Conservation (phyloP, 2,888 invertebrate species). For the Tricholauxania praeusta region DNA sequence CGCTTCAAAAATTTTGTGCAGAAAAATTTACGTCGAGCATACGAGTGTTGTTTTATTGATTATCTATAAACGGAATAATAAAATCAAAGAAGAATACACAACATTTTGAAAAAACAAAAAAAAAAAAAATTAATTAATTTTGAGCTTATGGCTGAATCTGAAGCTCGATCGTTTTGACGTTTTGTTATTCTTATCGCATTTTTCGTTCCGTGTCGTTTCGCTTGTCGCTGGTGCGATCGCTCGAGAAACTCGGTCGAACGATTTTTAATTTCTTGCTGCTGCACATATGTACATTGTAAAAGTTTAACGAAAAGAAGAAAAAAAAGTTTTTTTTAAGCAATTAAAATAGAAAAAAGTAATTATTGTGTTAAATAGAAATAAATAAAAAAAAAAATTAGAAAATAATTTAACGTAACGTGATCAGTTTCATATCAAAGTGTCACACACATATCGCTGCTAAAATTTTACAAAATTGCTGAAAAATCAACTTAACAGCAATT, state of each 20-base stretch:
- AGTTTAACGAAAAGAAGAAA: background rate
- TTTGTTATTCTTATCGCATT: conserved; percentile 38
- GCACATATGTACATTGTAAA: conserved; percentile 3
- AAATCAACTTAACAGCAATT: too few relatives aligned
- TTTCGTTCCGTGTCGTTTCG: conserved; percentile 37
- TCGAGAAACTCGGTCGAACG: conserved; percentile 31
- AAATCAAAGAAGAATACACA: conserved; percentile 16
- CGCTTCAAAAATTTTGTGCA: too few relatives aligned
- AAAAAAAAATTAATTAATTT: conserved; percentile 27
- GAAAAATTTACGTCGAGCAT: background rate
- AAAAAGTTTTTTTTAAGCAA: background rate
- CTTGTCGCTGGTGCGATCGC: conserved; percentile 26
- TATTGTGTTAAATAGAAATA: background rate
- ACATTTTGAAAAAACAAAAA: conserved; percentile 5
- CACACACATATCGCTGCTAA: too few relatives aligned
- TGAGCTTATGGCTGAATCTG: conserved; percentile 11
- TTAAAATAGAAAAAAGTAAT: too few relatives aligned
- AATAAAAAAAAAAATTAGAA: background rate
- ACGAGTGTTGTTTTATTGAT: conserved; percentile 37
- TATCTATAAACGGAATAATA: conserved; percentile 42
- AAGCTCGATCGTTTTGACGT: conserved; percentile 20
- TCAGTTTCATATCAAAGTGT: too few relatives aligned
- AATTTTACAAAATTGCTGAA: too few relatives aligned
- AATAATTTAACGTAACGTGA: too few relatives aligned
- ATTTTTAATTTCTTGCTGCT: conserved; percentile 4